Evolutionary conservation across 1,140 invertebrate genomes (phyloP).

Genomic region (Habropoda laboriosa): DNA sequence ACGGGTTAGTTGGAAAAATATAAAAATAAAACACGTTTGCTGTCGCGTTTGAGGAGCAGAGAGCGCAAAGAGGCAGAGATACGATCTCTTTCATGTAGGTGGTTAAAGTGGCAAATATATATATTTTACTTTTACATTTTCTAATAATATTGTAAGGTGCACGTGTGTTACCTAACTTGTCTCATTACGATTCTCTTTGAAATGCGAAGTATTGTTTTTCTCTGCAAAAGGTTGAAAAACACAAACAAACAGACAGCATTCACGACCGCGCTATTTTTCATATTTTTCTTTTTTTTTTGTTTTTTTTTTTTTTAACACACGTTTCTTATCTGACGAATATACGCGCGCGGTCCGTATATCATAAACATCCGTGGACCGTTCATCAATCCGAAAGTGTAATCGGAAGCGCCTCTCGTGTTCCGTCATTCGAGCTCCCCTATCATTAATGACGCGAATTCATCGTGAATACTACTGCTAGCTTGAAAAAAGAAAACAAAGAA

Average conservation of each 20-base stretch:
- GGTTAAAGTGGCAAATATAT: background rate
- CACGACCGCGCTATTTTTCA: no score
- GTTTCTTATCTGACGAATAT: background rate
- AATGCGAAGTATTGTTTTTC: no score
- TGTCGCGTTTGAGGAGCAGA: background rate
- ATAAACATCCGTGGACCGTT: background rate
- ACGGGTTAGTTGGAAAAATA: background rate
- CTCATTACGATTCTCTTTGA: background rate
- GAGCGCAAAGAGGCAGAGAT: background rate
- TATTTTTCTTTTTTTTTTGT: background rate
- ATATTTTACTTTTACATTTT: background rate
- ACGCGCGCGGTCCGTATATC: background rate
- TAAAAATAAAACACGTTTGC: background rate
- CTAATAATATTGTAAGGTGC: background rate
- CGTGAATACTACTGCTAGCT: background rate
- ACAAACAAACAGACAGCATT: no score
- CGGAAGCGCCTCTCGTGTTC: background rate
- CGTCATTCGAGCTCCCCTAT: background rate
- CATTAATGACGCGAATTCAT: background rate
- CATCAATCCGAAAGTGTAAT: constrained; percentile 7
- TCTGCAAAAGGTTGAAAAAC: no score
- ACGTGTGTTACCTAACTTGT: no score
- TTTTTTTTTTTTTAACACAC: background rate
- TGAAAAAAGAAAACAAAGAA: background rate
- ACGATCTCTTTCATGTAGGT: background rate